Evolutionary conservation across 2,797 vertebrate genomes (phyloP).

Genomic region (Atherinosoma microstoma): DNA sequence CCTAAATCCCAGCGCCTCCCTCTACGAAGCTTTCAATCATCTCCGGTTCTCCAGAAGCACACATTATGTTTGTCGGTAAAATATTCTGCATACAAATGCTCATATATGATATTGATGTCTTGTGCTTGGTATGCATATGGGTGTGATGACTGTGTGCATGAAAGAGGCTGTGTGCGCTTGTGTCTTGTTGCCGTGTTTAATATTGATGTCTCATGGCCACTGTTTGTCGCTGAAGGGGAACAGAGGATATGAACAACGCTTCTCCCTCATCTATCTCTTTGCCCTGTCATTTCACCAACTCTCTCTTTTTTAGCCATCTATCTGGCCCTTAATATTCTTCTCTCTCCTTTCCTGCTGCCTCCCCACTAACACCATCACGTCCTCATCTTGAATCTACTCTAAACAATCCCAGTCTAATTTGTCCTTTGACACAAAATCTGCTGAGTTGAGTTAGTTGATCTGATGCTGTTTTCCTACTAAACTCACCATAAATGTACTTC

Average conservation of each 20-base stretch:
- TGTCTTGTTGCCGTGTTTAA: slow-evolving; percentile 83
- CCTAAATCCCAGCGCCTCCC: slow-evolving; percentile 56
- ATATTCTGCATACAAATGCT: slow-evolving; percentile 87
- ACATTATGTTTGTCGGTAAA: slow-evolving; percentile 78
- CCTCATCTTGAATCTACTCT: slow-evolving; percentile 20
- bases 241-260: slow-evolving; percentile 81
- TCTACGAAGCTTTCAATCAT: slow-evolving; percentile 64
- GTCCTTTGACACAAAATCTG: slow-evolving; percentile 1
- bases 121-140: slow-evolving; percentile 75
- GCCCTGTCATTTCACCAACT: slow-evolving; percentile 74
- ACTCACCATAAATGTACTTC: neutral
- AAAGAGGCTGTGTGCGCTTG: slow-evolving; percentile 41
- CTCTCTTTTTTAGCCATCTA: slow-evolving; percentile 63
- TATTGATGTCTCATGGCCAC: slow-evolving; percentile 86
- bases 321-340: slow-evolving; percentile 59
- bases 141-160: slow-evolving; percentile 54
- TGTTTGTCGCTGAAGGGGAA: slow-evolving; percentile 81
- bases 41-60: slow-evolving; percentile 59
- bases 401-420: slow-evolving; percentile 3
- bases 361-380: neutral
- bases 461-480: neutral
- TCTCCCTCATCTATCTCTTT: slow-evolving; percentile 83
- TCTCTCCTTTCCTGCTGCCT: slow-evolving; percentile 5
- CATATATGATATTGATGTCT: slow-evolving; percentile 84
- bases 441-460: neutral